Evolutionary conservation across 2,113 vertebrate species (phyloP), one percentile per base, ranked within the genome.

Genomic region (Petrocephalus zakoni): DNA sequence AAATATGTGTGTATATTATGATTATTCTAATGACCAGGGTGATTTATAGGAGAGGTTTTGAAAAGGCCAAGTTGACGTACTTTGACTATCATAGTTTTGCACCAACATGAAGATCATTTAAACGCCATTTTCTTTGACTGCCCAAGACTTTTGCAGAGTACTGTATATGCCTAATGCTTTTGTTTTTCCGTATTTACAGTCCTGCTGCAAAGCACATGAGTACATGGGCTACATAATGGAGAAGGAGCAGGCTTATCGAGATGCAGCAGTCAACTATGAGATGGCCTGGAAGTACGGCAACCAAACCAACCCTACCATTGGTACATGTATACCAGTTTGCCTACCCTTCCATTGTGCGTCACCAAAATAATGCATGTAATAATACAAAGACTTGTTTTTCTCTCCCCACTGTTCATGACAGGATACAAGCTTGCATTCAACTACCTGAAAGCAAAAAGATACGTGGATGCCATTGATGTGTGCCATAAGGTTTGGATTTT

Each of bases 191-290:
- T 94, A 92, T 91, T 90, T 88, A 89, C 64, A 99, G 98, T 99
- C 98, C 4, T 98, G 98, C 94, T 98, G 97, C 94, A 99, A 99
- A 94, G 98, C 97, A 47, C 98, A 99, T 88, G 98, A 99, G 94
- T 99, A 99, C 92, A 96, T 97, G 94, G 98, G 98, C 51, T 99
- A 99, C 91, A 98, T 99, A 88, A 98, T 99, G 98, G 98, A 99
- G 93, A 99, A 99, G 89, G 98, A 99, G 82, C 98, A 98, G 92
- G 95, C 97, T 0, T 99, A 98, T 91, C 95, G 97, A 87, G 98
- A 99, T 90, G 98, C 98, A 51, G 97, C 97, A 52, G 82, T 96
- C 87, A 98, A 98, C 93, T 99, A 99, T 5, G 98, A 99, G 94
- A 95, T 98, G 96, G 98, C 98, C 0, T 99, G 98, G 98, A 99